Percentiles rank a stretch among this genome's conserved stretches.
Conservation (phyloP, 2,113 vertebrate species). For the Pantherophis guttatus region DNA sequence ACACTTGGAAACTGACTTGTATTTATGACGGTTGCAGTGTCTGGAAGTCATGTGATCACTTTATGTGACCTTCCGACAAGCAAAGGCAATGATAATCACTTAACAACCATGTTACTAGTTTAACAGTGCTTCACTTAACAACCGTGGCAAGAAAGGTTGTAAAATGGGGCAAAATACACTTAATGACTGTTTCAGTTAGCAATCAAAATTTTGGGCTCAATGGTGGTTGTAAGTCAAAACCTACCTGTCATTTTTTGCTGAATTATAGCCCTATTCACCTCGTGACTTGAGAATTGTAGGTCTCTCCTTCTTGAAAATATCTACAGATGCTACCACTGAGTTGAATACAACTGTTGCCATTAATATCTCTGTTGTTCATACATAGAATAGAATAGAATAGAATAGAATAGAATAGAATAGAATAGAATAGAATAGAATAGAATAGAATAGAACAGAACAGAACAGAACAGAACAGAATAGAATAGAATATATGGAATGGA, state of each 20-base stretch:
- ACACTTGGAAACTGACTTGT: background rate
- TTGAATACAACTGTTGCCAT: background rate
- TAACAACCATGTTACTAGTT: background rate
- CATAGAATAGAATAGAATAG: background rate
- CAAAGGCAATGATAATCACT: background rate
- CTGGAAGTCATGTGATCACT: background rate
- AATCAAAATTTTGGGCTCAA: background rate
- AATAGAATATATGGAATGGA: too few relatives aligned
- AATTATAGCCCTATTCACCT: background rate
- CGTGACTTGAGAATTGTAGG: background rate
- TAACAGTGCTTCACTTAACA: background rate
- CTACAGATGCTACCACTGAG: background rate
- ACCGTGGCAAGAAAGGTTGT: background rate
- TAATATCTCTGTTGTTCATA: background rate
- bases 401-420: too few relatives aligned
- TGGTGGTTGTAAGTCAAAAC: too few relatives aligned
- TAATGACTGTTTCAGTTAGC: background rate
- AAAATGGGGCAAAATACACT: background rate
- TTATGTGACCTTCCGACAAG: background rate
- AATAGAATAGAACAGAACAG: too few relatives aligned
- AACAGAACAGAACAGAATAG: too few relatives aligned
- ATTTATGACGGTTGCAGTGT: background rate
- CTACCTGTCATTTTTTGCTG: background rate
- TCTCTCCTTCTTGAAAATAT: background rate
- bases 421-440: too few relatives aligned